Evolutionary conservation across 2,797 vertebrate genomes (phyloP).

Genomic region (Mycteria americana): DNA sequence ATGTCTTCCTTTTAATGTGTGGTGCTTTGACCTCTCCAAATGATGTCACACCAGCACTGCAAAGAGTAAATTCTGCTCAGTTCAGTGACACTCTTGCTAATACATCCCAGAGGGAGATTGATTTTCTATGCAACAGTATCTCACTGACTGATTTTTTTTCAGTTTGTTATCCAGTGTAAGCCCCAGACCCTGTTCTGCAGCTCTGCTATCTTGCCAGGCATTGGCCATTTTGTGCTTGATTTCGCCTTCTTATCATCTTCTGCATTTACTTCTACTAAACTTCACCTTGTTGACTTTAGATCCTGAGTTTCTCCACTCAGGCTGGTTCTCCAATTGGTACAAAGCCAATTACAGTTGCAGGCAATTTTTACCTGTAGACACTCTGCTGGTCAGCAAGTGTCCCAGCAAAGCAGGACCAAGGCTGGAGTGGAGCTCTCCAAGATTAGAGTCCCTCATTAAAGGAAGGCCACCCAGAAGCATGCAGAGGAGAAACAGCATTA

Average conservation of each 20-base stretch:
- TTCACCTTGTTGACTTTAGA: not conserved
- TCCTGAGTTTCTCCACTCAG: not conserved
- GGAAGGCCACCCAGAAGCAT: not conserved
- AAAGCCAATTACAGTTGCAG: not conserved
- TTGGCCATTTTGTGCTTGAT: not conserved
- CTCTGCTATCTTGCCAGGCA: not conserved
- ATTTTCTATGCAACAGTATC: not conserved
- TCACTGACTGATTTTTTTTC: not conserved
- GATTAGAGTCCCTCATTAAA: not conserved
- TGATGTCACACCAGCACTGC: not conserved
- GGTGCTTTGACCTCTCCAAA: conserved; percentile 14
- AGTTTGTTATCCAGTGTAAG: not conserved
- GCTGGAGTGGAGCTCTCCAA: not conserved
- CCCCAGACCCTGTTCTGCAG: not conserved
- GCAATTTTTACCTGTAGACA: not conserved
- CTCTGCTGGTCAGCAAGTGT: not conserved
- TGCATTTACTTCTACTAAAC: not conserved
- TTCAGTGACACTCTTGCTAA: conserved; percentile 1
- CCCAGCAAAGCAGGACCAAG: not conserved
- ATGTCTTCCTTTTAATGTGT: not conserved
- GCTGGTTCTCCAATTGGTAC: not conserved
- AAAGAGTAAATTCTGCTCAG: conserved; percentile 7
- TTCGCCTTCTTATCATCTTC: not conserved
- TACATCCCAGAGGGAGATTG: not conserved
- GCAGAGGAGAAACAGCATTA: not conserved